These are phyloP conservation scores for Todus mexicanus DNA, from an alignment of 2,797 vertebrate species.

Conservation along the genomic window DNA sequence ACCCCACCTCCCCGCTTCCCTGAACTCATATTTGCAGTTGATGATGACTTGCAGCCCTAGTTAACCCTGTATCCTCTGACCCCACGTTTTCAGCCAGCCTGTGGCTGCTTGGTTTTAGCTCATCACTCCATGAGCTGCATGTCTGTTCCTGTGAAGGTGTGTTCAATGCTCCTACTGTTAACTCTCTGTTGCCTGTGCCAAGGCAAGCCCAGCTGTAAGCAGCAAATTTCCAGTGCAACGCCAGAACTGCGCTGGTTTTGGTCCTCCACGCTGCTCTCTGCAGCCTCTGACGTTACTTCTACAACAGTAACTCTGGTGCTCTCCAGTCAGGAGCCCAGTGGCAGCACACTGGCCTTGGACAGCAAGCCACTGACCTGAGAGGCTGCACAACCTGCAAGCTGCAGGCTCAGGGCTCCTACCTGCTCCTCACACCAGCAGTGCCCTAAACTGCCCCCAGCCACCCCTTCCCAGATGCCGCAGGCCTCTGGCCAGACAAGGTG, in stretches of 20 bases:
- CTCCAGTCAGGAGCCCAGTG: neutral
- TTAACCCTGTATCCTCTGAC: neutral
- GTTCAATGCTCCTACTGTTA: neutral
- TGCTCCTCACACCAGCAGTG: neutral
- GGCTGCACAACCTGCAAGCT: fast-evolving
- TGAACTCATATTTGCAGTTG: neutral
- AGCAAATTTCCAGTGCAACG: neutral
- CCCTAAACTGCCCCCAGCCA: neutral
- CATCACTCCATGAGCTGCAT: neutral
- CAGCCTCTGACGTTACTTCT: neutral
- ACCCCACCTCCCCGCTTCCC: neutral
- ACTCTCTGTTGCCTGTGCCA: neutral
- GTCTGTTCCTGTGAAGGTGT: neutral
- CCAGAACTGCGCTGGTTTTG: neutral
- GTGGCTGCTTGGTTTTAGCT: neutral
- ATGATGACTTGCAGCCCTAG: neutral
- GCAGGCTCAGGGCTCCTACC: neutral
- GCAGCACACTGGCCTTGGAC: neutral
- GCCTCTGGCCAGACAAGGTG: neutral
- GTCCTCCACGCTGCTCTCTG: neutral
- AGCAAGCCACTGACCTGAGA: neutral
- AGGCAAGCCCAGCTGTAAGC: neutral
- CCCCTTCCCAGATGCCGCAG: neutral
- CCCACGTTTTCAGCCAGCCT: neutral
- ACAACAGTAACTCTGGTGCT: neutral